Conservation (phyloP, 2,888 invertebrate genomes). For the Didymodactylos carnosus region DNA sequence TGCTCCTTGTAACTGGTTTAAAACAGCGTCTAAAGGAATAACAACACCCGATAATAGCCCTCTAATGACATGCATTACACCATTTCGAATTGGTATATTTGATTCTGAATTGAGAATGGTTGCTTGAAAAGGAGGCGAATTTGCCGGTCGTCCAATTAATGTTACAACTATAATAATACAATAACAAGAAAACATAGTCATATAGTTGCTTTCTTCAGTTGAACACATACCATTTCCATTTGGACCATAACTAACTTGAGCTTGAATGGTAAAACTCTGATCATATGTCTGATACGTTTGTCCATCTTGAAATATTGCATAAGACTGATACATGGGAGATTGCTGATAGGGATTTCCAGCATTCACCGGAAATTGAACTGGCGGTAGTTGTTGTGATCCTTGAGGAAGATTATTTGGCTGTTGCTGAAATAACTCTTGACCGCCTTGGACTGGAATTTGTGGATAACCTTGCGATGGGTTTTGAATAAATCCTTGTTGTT, state of each 20-base stretch:
- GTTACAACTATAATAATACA: not conserved
- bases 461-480: not conserved
- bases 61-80: not conserved
- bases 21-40: not conserved
- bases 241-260: not conserved
- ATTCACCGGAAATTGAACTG: not conserved
- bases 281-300: constrained; percentile 6
- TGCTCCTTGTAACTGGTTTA: not conserved
- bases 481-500: not conserved
- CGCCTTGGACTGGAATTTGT: not conserved
- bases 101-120: not conserved
- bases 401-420: not conserved
- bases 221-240: not conserved
- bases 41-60: not conserved
- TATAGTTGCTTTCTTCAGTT: no score
- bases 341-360: not conserved
- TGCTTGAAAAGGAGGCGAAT: not conserved
- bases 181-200: no score
- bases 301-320: not conserved
- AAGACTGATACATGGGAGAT: not conserved
- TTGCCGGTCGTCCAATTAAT: not conserved
- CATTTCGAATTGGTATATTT: not conserved
- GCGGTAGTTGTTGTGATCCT: not conserved
- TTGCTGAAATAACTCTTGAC: not conserved
- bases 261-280: not conserved